Base-by-base conservation (phyloP, 2,888 invertebrate species). In the Pammene fasciana region DNA sequence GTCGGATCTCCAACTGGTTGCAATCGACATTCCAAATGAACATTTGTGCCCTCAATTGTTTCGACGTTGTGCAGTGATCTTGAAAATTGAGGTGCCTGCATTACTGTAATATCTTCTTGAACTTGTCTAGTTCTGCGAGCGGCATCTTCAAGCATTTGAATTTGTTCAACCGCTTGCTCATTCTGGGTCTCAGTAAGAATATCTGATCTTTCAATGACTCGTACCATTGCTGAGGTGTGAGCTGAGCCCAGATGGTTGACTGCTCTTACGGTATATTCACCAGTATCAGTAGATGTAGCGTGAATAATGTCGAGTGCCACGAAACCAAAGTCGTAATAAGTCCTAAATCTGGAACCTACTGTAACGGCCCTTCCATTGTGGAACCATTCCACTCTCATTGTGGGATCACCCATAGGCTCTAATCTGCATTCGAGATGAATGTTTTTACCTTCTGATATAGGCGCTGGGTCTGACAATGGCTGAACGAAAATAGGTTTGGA, bases 261-360 rank as follows among this genome's bases (percentile, higher is more conserved):
- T 38, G 99, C 99, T 73, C 97, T 94, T 54, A 96, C 97, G 0
- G 98, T 99, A 82, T 99, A 99, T 91, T 98, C 98, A 64, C 99
- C 99, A 46, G 97, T 96, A 89, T 99, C 99, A 71, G 97, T 94
- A n/a, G 97, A 96, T 67, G 97, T 98, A 18, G 97, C 96, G 83
- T 98, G 97, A 73, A 98, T 95, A 71, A 99, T 98, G 82, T 99
- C 99, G 76, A 99, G 91, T 46, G 99, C 98, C 65, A 99, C 98
- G 85, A 97, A 99, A 16, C 99, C 99, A 86, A 99, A 99, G 84
- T 99, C 99, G 82, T 98, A 97, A 85, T 98, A 97, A 34, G 98
- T 98, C 83, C 96, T 95, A 93, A 98, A 99, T 82, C 99, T 95
- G 56, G 97, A 97, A 54, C 97, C 97, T 48, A 97, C 96, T 41